These are phyloP conservation scores for Pseudopleuronectes americanus DNA, from an alignment of 2,797 vertebrate genomes.

Conservation along the genomic window DNA sequence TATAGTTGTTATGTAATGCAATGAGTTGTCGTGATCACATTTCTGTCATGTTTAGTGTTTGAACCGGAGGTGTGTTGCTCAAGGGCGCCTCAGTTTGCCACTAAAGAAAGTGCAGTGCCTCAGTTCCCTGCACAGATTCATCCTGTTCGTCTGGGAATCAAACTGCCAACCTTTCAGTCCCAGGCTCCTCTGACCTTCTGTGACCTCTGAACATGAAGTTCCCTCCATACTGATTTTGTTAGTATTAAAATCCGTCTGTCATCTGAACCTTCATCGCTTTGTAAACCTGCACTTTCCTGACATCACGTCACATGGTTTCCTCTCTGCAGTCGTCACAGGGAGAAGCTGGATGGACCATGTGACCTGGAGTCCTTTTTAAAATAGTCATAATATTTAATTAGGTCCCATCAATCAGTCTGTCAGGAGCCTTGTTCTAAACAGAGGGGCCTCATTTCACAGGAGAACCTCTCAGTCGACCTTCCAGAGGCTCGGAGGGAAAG, in stretches of 20 bases:
- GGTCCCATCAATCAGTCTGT: constrained; percentile 46
- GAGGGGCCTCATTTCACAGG: constrained; percentile 20
- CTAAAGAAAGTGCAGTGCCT: no score
- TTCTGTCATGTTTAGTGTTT: no score
- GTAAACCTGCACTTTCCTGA: background rate
- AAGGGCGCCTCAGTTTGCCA: no score
- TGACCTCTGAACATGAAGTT: no score
- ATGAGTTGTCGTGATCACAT: no score
- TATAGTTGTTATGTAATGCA: no score
- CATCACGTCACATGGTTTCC: background rate
- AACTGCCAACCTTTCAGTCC: background rate
- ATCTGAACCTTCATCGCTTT: background rate
- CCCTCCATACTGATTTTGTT: no score
- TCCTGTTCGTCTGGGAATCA: background rate
- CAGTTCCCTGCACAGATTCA: background rate
- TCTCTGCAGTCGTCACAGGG: background rate
- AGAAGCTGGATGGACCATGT: constrained; percentile 17
- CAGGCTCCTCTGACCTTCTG: no score
- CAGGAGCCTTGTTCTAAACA: constrained; percentile 1
- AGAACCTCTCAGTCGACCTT: constrained; percentile 1
- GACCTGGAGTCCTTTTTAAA: constrained; percentile 45
- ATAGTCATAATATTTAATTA: constrained; percentile 40
- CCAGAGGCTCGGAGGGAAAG: background rate
- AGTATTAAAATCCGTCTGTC: no score
- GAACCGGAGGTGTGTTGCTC: no score